Conservation (phyloP, 2,888 invertebrate genomes). For the Lithophane socia region DNA sequence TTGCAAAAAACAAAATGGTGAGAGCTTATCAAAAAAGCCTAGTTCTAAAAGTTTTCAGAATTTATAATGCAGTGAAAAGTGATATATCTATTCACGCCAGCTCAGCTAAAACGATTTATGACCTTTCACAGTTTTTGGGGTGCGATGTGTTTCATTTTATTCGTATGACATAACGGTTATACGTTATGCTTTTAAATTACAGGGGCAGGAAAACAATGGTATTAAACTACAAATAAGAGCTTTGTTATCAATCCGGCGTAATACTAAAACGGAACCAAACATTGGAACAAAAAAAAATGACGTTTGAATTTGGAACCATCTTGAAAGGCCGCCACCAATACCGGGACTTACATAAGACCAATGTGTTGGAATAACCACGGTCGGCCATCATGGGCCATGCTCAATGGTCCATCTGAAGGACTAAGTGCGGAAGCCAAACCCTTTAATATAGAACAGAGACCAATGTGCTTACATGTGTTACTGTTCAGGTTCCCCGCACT, state of each 20-base stretch:
- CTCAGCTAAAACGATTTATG: slow-evolving; percentile 48
- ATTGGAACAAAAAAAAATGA: not conserved
- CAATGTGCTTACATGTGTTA: no score
- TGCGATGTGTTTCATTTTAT: slow-evolving; percentile 17
- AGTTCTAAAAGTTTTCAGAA: slow-evolving; percentile 18
- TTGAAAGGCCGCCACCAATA: not conserved
- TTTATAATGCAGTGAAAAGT: slow-evolving; percentile 17
- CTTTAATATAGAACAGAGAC: not conserved
- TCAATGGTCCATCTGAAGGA: no score
- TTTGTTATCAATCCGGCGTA: not conserved
- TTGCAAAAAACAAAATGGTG: not conserved
- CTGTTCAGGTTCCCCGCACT: no score
- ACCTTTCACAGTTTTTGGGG: slow-evolving; percentile 1
- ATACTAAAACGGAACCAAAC: not conserved
- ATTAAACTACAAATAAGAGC: not conserved
- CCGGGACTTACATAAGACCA: not conserved
- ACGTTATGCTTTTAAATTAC: slow-evolving; percentile 12
- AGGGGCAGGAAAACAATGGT: not conserved
- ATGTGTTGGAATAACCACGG: no score
- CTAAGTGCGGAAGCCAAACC: no score
- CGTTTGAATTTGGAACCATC: not conserved
- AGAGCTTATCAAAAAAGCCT: slow-evolving; percentile 3
- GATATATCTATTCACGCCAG: slow-evolving; percentile 7
- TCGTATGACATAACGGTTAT: slow-evolving; percentile 3
- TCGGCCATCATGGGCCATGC: no score